Evolutionary conservation across 2,113 vertebrate species (phyloP), one percentile per base, ranked within the genome.

Genomic region (Fregata magnificens): DNA sequence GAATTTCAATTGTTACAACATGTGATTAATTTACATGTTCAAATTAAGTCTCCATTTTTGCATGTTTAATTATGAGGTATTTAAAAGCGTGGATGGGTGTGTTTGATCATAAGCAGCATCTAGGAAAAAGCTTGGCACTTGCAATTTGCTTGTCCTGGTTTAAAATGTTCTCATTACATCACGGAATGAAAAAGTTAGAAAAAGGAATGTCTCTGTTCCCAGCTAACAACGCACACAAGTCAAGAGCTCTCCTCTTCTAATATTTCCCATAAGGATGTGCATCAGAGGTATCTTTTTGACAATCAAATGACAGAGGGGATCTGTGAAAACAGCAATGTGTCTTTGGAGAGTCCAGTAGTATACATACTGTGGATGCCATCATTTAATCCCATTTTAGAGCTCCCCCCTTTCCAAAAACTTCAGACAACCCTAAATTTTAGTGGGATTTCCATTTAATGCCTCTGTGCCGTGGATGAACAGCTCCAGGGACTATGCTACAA

Each of bases 41-140:
- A 98, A 98, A 97, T 98, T 97, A 97, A 96, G 95, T 96, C 95
- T 97, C 65, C 40, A 56, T 96, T 97, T 96, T 94, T 65, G 50
- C 82, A 96, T 82, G n/a, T 96, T 97, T 98, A 98, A 95, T 98
- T 98, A 97, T 13, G 25, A 96, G 84, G 91, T 90, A 82, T 90
- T 81, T 86, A 92, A 96, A 91, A 96, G 31, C 22, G 22, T 71
- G 86, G 88, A 90, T 67, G 63, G 61, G 67, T 47, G 58, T 90
- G 70, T 83, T 96, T 94, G 91, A 96, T 94, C 91, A 90, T 32
- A 85, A 90, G 86, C 59, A 96, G 84, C 91, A 89, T 93, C 82
- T 80, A 87, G 86, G 66, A 74, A 67, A 91, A 93, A 93, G 84
- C 63, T 79, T 95, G 79, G 94, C 22, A 2, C 59, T 92, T 84